Conservation (phyloP, 2,113 vertebrate species). For the Anoura caudifer region DNA sequence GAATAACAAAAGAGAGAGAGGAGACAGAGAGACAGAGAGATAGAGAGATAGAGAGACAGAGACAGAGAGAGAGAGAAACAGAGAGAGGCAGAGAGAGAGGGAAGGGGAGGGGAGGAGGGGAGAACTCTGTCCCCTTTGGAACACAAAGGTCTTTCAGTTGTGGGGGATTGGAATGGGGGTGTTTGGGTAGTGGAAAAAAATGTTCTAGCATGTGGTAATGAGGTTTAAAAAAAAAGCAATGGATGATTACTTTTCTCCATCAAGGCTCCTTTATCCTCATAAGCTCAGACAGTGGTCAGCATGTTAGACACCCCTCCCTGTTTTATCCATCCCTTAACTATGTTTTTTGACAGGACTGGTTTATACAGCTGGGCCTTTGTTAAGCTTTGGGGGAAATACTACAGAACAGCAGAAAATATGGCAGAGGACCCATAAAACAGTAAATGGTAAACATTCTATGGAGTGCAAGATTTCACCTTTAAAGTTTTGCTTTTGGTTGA, state of each 20-base stretch:
- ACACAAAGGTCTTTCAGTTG: constrained; percentile 77
- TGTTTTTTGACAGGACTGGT: constrained; percentile 82
- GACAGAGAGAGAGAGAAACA: not conserved
- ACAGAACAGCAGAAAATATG: constrained; percentile 53
- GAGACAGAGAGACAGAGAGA: not conserved
- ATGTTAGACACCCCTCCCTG: constrained; percentile 79
- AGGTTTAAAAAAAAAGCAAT: constrained; percentile 83
- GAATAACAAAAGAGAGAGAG: not conserved
- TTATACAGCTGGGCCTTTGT: constrained; percentile 91
- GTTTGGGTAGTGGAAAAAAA: constrained; percentile 84
- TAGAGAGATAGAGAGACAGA: not conserved
- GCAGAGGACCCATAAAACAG: constrained; percentile 53
- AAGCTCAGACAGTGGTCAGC: constrained; percentile 80
- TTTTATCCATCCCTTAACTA: constrained; percentile 68
- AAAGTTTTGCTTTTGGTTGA: not conserved
- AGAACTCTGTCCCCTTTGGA: constrained; percentile 58
- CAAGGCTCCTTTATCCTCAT: constrained; percentile 83
- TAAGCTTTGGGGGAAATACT: constrained; percentile 57
- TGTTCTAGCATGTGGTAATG: constrained; percentile 90
- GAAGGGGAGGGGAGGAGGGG: constrained; percentile 9
- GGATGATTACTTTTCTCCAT: constrained; percentile 88
- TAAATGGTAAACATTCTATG: not conserved
- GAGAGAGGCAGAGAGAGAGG: not conserved
- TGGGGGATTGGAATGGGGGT: constrained; percentile 57
- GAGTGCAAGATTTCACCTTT: not conserved